Evolutionary conservation across 2,797 vertebrate genomes (phyloP), one percentile per base, ranked within the genome.

Genomic region (Gymnothorax javanicus): DNA sequence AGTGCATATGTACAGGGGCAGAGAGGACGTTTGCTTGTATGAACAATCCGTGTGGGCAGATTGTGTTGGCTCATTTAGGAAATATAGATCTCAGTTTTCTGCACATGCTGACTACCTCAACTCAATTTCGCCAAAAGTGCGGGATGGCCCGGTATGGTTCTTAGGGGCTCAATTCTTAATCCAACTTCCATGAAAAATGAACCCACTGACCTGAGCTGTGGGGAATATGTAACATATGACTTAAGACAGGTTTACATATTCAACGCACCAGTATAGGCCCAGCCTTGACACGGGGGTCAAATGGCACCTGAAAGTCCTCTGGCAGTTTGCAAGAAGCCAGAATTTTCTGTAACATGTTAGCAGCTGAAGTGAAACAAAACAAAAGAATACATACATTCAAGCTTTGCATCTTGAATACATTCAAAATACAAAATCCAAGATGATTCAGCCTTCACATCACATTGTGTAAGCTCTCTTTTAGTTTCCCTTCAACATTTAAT

Each of bases 261-360:
- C 15, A 54, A 84, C 93, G 92, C 86, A 96, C 96, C 93, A 96
- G 87, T 73, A 97, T 93, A 17, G 20, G 84, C 82, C 96, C 95
- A 2, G 90, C 95, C 93, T 91, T 95, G 83, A 96, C 56, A 5
- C 95, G 93, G 0, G 96, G 96, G 90, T 97, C 94, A 90, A 95
- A 96, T 27, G 96, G 96, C 90, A 96, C 88, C 89, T 94, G 91
- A 88, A 97, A 96, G 71, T 95, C 92, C 3, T 91, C 20, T 2
- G 96, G 96, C 4, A 97, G 93, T 2, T 87, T 84, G 57, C 87
- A 92, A 59, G 82, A 89, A 88, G 83, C 89, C 4, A 97, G 90
- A 57, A 95, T 90, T 9, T 95, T 94, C 85, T 95, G 95, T 20
- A 96, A 93, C 85, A 64, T 92, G 11, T 91, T 87, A 0, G 91